Conservation (phyloP, 1,140 invertebrate genomes). For the Nomia melanderi region DNA sequence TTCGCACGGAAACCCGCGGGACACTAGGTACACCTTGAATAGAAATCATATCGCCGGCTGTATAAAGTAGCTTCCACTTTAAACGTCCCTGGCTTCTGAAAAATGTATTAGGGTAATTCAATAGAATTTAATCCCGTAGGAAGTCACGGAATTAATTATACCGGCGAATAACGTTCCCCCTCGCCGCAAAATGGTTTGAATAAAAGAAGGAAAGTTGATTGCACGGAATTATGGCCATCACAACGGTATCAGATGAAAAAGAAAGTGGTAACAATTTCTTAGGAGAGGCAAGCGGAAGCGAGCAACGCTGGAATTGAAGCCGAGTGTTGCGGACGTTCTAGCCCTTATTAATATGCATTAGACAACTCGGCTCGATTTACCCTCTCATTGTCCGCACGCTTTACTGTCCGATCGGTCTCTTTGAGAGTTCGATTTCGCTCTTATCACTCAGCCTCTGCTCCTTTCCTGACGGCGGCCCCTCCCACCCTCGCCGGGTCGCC, state of each 20-base stretch:
- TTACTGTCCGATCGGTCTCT: constrained; percentile 57
- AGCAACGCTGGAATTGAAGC: constrained; percentile 39
- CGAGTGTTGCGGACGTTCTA: constrained; percentile 53
- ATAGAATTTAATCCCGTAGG: background rate
- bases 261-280: constrained; percentile 30
- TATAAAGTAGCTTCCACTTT: background rate
- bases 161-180: background rate
- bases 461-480: background rate
- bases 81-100: background rate
- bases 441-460: constrained; percentile 54
- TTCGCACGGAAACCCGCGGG: too few species aligned
- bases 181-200: constrained; percentile 3
- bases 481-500: background rate
- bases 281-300: constrained; percentile 11
- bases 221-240: constrained; percentile 12
- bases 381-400: constrained; percentile 64
- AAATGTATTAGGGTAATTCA: constrained; percentile 3
- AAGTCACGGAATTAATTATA: constrained; percentile 18
- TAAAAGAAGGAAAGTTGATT: constrained; percentile 31
- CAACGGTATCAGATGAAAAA: constrained; percentile 14
- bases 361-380: constrained; percentile 61
- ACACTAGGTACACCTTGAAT: too few species aligned
- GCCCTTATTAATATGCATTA: constrained; percentile 68
- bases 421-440: constrained; percentile 61
- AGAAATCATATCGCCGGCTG: too few species aligned